These are phyloP conservation scores for Agrochola litura DNA, from an alignment of 2,888 invertebrate genomes.

Conservation along the genomic window DNA sequence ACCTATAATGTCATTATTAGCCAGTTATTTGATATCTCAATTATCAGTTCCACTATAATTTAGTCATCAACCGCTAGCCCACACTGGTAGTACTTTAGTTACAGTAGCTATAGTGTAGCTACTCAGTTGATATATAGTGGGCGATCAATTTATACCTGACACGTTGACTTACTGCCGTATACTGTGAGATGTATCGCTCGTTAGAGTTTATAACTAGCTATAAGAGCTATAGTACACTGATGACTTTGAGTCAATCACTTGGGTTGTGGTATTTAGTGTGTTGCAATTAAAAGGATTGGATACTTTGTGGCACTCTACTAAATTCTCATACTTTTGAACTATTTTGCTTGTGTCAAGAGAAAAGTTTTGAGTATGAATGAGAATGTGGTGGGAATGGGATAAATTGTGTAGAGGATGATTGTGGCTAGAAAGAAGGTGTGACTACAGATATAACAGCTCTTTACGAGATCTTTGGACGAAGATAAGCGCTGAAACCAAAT, in stretches of 20 bases:
- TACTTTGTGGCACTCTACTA: not conserved
- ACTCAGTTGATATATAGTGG: slow-evolving; percentile 16
- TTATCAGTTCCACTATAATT: slow-evolving; percentile 26
- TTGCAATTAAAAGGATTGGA: not conserved
- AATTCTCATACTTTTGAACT: not conserved
- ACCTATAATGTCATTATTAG: slow-evolving; percentile 17
- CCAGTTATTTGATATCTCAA: slow-evolving; percentile 37
- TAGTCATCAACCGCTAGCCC: slow-evolving; percentile 32
- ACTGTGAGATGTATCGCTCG: slow-evolving; percentile 21
- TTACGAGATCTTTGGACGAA: not conserved
- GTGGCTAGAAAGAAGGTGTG: too few species aligned
- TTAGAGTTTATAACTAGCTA: slow-evolving; percentile 24
- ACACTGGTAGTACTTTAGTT: not conserved
- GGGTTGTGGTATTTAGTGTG: not conserved
- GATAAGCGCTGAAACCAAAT: not conserved
- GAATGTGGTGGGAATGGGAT: too few species aligned
- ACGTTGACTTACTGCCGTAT: slow-evolving; percentile 39
- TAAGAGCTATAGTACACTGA: slow-evolving; percentile 7
- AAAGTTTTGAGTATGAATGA: not conserved
- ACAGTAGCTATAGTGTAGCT: not conserved
- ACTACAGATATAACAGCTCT: not conserved
- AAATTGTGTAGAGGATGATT: not conserved
- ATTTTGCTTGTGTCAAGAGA: not conserved
- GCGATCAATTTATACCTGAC: slow-evolving; percentile 43
- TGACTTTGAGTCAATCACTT: not conserved